phyloP scores from a whole-genome alignment of 2,888 invertebrate species.

The Tipula vernalis region DNA sequence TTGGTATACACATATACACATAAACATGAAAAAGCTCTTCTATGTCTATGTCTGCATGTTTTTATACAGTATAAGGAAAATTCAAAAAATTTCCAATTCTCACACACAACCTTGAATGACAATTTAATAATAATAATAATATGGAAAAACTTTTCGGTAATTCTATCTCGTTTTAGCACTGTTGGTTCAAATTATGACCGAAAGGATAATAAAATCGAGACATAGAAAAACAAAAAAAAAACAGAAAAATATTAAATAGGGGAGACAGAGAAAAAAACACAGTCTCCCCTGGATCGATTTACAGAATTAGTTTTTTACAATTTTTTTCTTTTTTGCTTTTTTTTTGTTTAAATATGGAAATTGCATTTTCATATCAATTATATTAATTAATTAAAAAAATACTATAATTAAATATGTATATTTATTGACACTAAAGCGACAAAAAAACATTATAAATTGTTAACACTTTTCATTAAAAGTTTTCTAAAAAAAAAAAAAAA shows the following conservation, averaged over 20 bases:
- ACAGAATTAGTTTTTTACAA: not conserved
- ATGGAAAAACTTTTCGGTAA: not conserved
- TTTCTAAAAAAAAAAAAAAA: not conserved
- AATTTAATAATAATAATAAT: not conserved
- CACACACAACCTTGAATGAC: not conserved
- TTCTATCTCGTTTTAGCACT: not conserved
- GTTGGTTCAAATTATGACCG: not conserved
- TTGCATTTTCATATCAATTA: not conserved
- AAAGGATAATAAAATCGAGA: not conserved
- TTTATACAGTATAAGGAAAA: not conserved
- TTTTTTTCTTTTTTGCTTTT: not conserved
- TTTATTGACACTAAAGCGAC: not conserved
- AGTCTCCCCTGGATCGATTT: slow-evolving; percentile 10
- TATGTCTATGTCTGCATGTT: not conserved
- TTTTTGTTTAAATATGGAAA: not conserved
- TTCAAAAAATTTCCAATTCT: not conserved
- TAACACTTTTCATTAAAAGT: not conserved
- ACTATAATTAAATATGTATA: not conserved
- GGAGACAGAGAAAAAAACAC: not conserved
- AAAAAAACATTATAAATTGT: not conserved
- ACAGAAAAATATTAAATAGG: not conserved
- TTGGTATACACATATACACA: not conserved
- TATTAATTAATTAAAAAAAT: not conserved
- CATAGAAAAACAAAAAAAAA: slow-evolving; percentile 6
- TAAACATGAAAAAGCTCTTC: not conserved